Evolutionary conservation across 2,797 vertebrate genomes (phyloP), one percentile per base, ranked within the genome.

Genomic region (Steatocranus sp.): DNA sequence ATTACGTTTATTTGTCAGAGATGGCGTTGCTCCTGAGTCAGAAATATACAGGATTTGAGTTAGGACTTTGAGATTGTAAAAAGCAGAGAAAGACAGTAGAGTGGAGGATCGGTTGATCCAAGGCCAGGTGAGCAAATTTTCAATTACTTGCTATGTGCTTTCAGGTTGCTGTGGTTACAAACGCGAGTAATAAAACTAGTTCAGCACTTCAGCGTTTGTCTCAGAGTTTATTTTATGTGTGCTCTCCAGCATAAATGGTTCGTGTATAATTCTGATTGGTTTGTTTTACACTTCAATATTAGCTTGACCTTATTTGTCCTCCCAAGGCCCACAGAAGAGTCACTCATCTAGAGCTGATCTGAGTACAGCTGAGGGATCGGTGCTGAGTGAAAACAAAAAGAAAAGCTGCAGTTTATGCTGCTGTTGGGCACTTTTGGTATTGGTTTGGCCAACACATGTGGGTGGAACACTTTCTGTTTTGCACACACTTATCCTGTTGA

Each of bases 131-230:
- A 85, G 75, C 15, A 66, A 66, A 41, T 36, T 58, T 70, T 54
- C 50, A 34, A 78, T 77, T 43, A 79, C 74, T 48, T 41, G 48
- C 27, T 11, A 11, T 75, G 7, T 14, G 34, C 11, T 4, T 43
- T 84, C 34, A 63, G n/a, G 80, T 76, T 73, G 51, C 83, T 63
- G 75, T 51, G 56, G 80, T 51, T 87, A 74, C 66, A 56, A 84
- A 86, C 34, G 76, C 18, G 77, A 27, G 53, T 70, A 58, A 58
- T 51, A 27, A 78, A 61, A 84, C 54, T n/a, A 41, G 75, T 73
- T 53, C 9, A 46, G 6, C 70, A 75, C 56, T 38, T 50, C 63
- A 2, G 8, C 9, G 25, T 36, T 18, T 8, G 30, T 14, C 17
- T 38, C 34, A 82, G 53, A 49, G 27, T 38, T 50, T 63, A 41